A percentile compares a stretch with the other conserved stretches of the same genome.
phyloP scores from a whole-genome alignment of 1,140 invertebrate genomes.

The Andrena cerasifolii region DNA sequence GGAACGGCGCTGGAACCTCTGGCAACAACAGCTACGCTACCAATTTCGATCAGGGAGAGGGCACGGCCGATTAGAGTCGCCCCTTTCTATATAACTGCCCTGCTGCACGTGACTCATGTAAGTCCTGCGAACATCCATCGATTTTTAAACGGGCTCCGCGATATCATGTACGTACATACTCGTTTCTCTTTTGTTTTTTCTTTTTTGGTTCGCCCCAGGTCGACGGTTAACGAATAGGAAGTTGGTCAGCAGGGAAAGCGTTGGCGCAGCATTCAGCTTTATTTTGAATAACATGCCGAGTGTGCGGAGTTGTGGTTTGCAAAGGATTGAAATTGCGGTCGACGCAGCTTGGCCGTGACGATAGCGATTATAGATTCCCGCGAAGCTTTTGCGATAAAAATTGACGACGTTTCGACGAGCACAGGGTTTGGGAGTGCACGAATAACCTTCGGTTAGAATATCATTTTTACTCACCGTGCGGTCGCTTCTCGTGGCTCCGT shows the following conservation, averaged over 20 bases:
- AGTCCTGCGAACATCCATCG: constrained; percentile 34
- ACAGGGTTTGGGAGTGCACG: background rate
- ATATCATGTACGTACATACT: too few relatives aligned
- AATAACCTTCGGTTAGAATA: background rate
- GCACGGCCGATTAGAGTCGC: constrained; percentile 56
- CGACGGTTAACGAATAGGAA: too few relatives aligned
- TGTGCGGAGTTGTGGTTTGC: too few relatives aligned
- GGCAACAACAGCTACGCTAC: constrained; percentile 37
- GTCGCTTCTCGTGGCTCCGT: too few relatives aligned
- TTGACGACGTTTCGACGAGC: background rate
- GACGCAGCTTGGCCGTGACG: background rate
- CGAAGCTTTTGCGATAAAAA: background rate
- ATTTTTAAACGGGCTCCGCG: too few relatives aligned
- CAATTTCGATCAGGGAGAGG: constrained; percentile 51
- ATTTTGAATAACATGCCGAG: too few relatives aligned
- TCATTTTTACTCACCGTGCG: too few relatives aligned
- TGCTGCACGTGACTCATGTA: constrained; percentile 58
- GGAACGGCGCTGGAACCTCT: constrained; percentile 41
- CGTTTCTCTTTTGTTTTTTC: background rate
- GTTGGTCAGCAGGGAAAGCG: too few relatives aligned
- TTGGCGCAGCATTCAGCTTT: too few relatives aligned
- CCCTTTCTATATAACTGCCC: constrained; percentile 35
- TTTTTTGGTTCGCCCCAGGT: background rate
- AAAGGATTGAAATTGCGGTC: background rate
- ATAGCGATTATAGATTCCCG: constrained; percentile 13